A percentile compares a stretch with the other conserved stretches of the same genome.
Evolutionary conservation across 2,888 invertebrate genomes (phyloP).

Genomic region (Callimorpha dominula): DNA sequence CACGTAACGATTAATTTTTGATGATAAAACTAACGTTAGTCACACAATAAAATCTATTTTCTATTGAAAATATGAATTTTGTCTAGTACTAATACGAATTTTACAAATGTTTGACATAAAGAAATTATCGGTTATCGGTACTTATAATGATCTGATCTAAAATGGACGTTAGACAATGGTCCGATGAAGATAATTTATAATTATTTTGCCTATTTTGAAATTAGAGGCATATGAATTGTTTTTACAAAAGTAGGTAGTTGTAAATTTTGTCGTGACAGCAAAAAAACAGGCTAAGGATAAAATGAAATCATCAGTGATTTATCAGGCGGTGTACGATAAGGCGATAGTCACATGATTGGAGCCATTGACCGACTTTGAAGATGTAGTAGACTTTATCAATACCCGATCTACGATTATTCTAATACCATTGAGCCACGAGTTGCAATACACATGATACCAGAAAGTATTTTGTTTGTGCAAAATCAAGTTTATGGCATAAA

Average conservation of each 20-base stretch:
- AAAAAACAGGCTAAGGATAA: not conserved
- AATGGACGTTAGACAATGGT: too few relatives aligned
- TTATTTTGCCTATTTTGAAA: not conserved
- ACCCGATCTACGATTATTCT: not conserved
- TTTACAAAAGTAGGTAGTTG: not conserved
- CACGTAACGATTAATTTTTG: too few relatives aligned
- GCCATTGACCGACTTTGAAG: slow-evolving; percentile 48
- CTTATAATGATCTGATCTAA: too few relatives aligned
- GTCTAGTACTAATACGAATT: too few relatives aligned
- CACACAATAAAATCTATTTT: too few relatives aligned
- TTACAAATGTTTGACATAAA: too few relatives aligned
- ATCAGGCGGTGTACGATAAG: slow-evolving; percentile 33
- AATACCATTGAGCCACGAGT: not conserved
- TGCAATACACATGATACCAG: not conserved
- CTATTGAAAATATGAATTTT: too few relatives aligned
- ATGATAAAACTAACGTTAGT: too few relatives aligned
- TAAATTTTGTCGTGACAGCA: not conserved
- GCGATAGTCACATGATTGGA: slow-evolving; percentile 38
- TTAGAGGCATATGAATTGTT: not conserved
- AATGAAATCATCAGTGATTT: slow-evolving; percentile 10
- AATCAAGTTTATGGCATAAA: not conserved
- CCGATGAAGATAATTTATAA: too few relatives aligned
- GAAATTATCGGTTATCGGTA: too few relatives aligned
- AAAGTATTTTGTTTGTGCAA: not conserved
- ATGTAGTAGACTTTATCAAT: slow-evolving; percentile 12